Base-by-base conservation (phyloP, 2,888 invertebrate species). In the Dicyrtoma fusca region DNA sequence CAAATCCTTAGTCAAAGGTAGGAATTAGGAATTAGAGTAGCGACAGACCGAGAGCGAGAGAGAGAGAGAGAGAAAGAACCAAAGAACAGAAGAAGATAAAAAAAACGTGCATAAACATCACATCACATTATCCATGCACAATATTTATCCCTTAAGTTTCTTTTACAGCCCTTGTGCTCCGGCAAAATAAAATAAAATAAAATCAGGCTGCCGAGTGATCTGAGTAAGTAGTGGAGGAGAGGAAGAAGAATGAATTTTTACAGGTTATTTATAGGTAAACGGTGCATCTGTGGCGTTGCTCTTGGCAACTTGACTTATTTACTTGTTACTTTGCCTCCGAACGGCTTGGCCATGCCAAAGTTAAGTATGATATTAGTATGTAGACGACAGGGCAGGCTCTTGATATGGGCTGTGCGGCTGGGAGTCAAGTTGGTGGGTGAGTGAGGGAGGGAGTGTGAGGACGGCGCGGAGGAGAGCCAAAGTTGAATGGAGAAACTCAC, bases 181-280 rank as follows among this genome's bases (percentile, higher is more conserved):
- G 4, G 34, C 34, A 34, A 34, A 34, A n/a, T n/a, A n/a, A n/a
- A 34, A 34, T 34, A 34, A 34, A 34, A 34, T 34, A 34, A 34
- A 34, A 34, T 34, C 34, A 34, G 34, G 34, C 3, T n/a, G n/a
- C n/a, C n/a, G n/a, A n/a, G 44, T 49, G n/a, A 14, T 49, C 11
- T 14, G 14, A 25, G 14, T 57, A 25, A 6, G 17, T n/a, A 49
- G n/a, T 34, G 26, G 1, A n/a, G 26, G 1, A n/a, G 34, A 61
- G 26, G 25, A 17, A 25, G 11, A n/a, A 57, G n/a, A 10, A 59
- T 59, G 59, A 21, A 55, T 59, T 59, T 59, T 59, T 34, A 59
- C 25, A 14, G 59, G 59, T 61, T 61, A 61, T 61, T 42, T 61
- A 61, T 61, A 61, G 61, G 42, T n/a, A 61, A 61, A 61, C 13